Evolutionary conservation across 1,140 invertebrate genomes (phyloP), one percentile per base, ranked within the genome.

Genomic region (Drosophila grimshawi): DNA sequence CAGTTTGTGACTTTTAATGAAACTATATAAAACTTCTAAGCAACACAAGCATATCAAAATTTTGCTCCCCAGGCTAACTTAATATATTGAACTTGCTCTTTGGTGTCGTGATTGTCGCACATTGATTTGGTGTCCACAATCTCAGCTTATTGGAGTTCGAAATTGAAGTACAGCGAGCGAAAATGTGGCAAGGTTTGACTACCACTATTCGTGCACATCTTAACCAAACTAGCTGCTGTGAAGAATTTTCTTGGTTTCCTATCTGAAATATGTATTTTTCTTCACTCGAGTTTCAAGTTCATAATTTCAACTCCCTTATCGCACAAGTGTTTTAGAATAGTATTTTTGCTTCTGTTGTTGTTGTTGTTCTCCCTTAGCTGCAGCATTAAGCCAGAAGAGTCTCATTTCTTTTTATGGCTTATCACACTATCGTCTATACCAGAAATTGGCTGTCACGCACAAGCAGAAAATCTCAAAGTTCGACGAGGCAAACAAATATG

Each of bases 401-500:
- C 71, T 79, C 64, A 79, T 88, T 80, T 65, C 83, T 70, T 67
- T 80, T 79, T 86, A 82, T 86, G 65, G 51, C 59, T 51, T 30
- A 74, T 74, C 65, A 69, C 71, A 69, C 76, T 72, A 65, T 76
- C 60, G 41, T 51, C 64, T 61, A 75, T 63, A 59, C 29, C 33
- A 62, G 59, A 76, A 86, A 86, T 86, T 88, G 83, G 82, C 82
- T 86, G 61, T 29, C 57, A 69, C 65, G 68, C 65, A 61, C 43
- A 69, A 2, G 3, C 64, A 57, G 32, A 55, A 39, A 69, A 62
- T 69, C 76, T 76, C 49, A 67, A 80, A 76, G 81, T 85, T 83
- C 76, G 81, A 83, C 81, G 81, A 85, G 76, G 76, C 80, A 76
- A 59, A 66, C 66, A 80, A 80, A 83, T 83, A 83, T 83, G 80